These are phyloP conservation scores for Silurus asotus DNA, from an alignment of 2,113 vertebrate species.

Conservation along the genomic window DNA sequence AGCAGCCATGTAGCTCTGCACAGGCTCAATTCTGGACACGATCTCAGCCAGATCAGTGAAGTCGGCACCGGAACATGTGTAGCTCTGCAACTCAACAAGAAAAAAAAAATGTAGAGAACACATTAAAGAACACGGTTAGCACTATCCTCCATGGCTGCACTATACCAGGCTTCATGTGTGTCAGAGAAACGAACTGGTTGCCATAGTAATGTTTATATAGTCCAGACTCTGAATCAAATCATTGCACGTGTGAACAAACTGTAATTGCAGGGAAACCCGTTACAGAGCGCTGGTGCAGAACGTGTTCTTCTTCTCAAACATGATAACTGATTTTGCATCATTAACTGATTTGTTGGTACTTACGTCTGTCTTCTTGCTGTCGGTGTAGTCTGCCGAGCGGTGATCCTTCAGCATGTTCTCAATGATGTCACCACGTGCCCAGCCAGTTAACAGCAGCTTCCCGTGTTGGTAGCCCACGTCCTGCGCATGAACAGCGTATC, in stretches of 20 bases:
- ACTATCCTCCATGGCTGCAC: not conserved
- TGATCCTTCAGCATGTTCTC: conserved; percentile 91
- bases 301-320: not conserved
- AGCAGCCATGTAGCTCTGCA: conserved; percentile 76
- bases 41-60: conserved; percentile 96
- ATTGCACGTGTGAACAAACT: too few relatives aligned
- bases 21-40: conserved; percentile 89
- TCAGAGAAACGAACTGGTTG: not conserved
- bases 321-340: not conserved
- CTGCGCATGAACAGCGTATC: conserved; percentile 62
- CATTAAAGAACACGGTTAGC: not conserved
- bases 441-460: conserved; percentile 87
- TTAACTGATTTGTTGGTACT: conserved; percentile 42
- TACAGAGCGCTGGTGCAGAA: not conserved
- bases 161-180: not conserved
- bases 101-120: not conserved
- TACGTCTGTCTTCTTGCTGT: conserved; percentile 86
- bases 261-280: not conserved
- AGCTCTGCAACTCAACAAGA: conserved; percentile 61
- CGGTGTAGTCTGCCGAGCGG: conserved; percentile 83
- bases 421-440: conserved; percentile 86
- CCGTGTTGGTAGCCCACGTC: conserved; percentile 90
- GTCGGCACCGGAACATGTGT: conserved; percentile 80
- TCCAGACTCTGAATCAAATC: too few relatives aligned
- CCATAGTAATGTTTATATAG: too few relatives aligned